Evolutionary conservation across 2,888 invertebrate genomes (phyloP).

Genomic region (Heliconius ismenius): DNA sequence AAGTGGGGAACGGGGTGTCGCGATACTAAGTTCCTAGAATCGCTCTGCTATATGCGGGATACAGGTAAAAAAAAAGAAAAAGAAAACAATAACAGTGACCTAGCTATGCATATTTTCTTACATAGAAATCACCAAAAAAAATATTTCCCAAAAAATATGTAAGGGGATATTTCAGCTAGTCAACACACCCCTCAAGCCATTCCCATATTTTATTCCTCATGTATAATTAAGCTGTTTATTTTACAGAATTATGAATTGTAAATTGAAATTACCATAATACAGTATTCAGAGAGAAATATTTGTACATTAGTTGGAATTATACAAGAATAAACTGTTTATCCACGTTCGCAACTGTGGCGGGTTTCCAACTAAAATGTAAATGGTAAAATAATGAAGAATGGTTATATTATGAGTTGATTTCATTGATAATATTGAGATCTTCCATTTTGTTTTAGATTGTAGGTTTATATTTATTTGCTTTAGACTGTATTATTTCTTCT

Average conservation of each 20-base stretch:
- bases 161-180: background rate
- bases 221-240: conserved; percentile 22
- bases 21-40: too few species aligned
- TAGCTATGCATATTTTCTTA: too few species aligned
- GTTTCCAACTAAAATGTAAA: background rate
- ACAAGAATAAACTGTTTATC: conserved; percentile 22
- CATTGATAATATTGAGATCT: background rate
- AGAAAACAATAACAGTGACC: too few species aligned
- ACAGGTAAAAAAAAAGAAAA: too few species aligned
- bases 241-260: conserved; percentile 32
- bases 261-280: conserved; percentile 37
- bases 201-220: conserved; percentile 12
- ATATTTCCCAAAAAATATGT: too few species aligned
- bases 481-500: too few species aligned
- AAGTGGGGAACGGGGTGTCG: too few species aligned
- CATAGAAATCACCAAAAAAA: too few species aligned
- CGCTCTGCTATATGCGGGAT: too few species aligned
- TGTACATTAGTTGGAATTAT: conserved; percentile 17
- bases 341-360: conserved; percentile 7
- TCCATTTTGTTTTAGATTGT: too few species aligned
- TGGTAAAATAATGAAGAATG: conserved; percentile 14
- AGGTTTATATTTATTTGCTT: too few species aligned
- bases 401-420: background rate
- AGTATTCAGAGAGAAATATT: conserved; percentile 29
- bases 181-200: conserved; percentile 2